Evolutionary conservation across 1,140 invertebrate species (phyloP), one percentile per base, ranked within the genome.

Genomic region (Ruditapes philippinarum): DNA sequence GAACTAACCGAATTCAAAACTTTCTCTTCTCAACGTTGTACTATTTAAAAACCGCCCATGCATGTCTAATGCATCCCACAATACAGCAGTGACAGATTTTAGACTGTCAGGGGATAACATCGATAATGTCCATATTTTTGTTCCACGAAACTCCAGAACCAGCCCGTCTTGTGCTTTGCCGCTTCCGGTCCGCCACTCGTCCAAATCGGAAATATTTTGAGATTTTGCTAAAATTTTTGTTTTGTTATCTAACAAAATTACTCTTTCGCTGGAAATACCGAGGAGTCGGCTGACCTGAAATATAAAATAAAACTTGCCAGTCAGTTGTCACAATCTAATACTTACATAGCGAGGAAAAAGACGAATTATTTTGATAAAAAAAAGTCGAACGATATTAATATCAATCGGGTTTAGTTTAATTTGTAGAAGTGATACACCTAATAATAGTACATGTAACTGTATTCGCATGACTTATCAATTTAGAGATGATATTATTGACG

Each of bases 141-240:
- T 96, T 57, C 96, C 97, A 38, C 97, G 96, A 94, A 97, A 97
- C 95, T 97, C 97, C 54, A 97, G 95, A 51, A 97, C 95, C 1
- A 97, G 94, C 80, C 97, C 96, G 94, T 97, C 97, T 94, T 97
- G 97, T 36, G 96, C 96, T 73, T 97, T 95, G 17, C 97, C 97
- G 12, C 97, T 97, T 25, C 97, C 97, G 7, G 97, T 96, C 73
- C 97, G 95, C 97, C 97, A 97, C 95, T 97, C 96, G 95, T 97
- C 96, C n/a, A 97, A 96, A 91, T 97, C 97, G 11, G 96, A 94
- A 28, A 97, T 97, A 79, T 96, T 96, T 92, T 97, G 97, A 28
- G 95, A 95, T 92, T 97, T 97, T 11, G 97, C 96, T 28, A 97
- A 94, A 12, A 97, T 94, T 92, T 97, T 97, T 0, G 97, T 97